Evolutionary conservation across 2,113 vertebrate species (phyloP), one percentile per base, ranked within the genome.

Genomic region (Platycercus adscitus): DNA sequence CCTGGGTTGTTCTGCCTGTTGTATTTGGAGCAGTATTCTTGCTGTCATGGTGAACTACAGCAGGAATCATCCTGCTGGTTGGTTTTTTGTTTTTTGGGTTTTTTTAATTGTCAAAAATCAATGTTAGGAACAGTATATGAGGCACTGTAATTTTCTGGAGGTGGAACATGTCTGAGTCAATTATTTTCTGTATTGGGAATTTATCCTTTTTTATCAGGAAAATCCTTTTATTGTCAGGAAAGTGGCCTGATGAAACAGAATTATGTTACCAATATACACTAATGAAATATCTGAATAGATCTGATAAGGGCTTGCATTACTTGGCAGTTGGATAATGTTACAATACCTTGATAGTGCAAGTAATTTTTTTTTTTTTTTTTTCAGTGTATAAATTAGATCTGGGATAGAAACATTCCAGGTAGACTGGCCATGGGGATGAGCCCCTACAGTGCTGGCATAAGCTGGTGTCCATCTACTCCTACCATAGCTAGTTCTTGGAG

Each of bases 281-380:
- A 11, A 37, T 24, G 58, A 23, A 50, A 37, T 26, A 28, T 1
- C 35, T 17, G 35, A 25, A 4, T 29, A 3, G 10, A 4, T 56
- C 10, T 64, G 68, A 7, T 16, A n/a, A 50, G 43, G 49, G 24
- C 33, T 82, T 10, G 5, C 14, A 4, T 13, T 24, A 0, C 33
- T 13, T 50, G 46, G 7, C 15, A 20, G n/a, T 1, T 17, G 21
- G 52, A 9, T 52, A 14, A 53, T 29, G 23, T 13, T 21, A 25
- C 29, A 4, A 0, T 1, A 6, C 33, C n/a, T 56, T 13, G 56
- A 0, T 21, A 26, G 52, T 39, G 60, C 11, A 6, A 6, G 33
- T 26, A 1, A 2, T 24, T 20, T 39, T 28, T 20, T 44, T 37
- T 37, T 37, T 24, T 20, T 39, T 28, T 24, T 1, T 28, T 28